phyloP scores from a whole-genome alignment of 2,113 vertebrate species.

The Thomomys bottae region DNA sequence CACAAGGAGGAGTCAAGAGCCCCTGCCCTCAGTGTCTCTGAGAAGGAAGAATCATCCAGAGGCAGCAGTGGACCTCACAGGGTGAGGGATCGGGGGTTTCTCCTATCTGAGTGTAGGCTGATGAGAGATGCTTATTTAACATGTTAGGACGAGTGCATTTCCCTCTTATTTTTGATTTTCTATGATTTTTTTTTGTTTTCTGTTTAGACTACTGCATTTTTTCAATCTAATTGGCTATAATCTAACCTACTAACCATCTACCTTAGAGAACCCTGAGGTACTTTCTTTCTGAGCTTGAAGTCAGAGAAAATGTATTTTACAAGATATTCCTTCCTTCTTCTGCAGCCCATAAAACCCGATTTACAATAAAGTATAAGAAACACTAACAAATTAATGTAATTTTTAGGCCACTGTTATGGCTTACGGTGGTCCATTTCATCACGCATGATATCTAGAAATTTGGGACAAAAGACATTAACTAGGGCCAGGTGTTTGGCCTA shows the following conservation, averaged over 20 bases:
- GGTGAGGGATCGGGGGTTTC: too few species aligned
- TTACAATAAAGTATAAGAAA: conserved; percentile 14
- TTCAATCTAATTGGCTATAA: background rate
- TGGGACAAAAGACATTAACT: background rate
- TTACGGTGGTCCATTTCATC: background rate
- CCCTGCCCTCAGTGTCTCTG: background rate
- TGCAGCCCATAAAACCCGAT: background rate
- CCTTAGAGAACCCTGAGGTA: background rate
- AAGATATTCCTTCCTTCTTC: background rate
- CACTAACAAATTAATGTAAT: background rate
- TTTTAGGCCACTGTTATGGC: background rate
- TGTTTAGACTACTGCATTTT: background rate
- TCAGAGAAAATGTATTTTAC: background rate
- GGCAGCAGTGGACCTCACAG: background rate
- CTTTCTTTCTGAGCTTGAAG: background rate
- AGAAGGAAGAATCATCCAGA: background rate
- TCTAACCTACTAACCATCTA: background rate
- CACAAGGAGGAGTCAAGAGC: background rate
- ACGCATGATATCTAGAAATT: background rate
- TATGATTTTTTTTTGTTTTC: background rate
- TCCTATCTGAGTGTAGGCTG: too few species aligned
- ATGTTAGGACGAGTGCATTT: background rate
- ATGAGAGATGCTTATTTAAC: background rate
- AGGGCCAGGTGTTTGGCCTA: too few species aligned
- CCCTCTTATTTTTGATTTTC: background rate